A percentile compares a stretch with the other conserved stretches of the same genome.
phyloP scores from a whole-genome alignment of 1,140 invertebrate species.

The Brachionus manjavacas region DNA sequence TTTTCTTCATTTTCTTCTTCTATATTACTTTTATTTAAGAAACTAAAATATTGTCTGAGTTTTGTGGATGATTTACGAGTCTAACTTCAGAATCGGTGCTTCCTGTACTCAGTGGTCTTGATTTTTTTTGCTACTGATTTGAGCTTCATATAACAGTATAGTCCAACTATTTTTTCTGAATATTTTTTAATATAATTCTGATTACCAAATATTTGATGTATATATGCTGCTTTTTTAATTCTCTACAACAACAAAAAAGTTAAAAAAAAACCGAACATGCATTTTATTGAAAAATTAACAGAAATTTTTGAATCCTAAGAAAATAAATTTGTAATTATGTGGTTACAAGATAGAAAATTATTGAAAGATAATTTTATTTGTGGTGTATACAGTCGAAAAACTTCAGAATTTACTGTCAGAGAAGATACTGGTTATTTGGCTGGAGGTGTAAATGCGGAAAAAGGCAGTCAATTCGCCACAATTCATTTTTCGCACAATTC shows the following conservation, averaged over 20 bases:
- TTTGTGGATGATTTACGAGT: too few relatives aligned
- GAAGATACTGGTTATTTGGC: neutral
- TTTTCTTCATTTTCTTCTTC: too few relatives aligned
- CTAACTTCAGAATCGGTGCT: too few relatives aligned
- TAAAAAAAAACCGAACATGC: neutral
- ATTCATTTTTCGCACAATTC: neutral
- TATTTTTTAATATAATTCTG: neutral
- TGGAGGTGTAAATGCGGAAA: neutral
- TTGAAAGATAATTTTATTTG: neutral
- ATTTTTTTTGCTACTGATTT: too few relatives aligned
- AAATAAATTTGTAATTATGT: neutral
- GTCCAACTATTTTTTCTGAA: neutral
- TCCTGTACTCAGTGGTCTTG: too few relatives aligned
- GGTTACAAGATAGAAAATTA: neutral
- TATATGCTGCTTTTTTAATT: neutral
- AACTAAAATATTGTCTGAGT: too few relatives aligned
- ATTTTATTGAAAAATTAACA: neutral
- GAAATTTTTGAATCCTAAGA: neutral
- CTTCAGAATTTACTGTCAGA: neutral
- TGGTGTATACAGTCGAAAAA: neutral
- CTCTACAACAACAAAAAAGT: neutral
- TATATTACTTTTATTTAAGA: too few relatives aligned
- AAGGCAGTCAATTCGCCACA: neutral
- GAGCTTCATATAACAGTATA: too few relatives aligned
- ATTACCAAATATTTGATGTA: neutral